Percentiles rank a stretch among this genome's conserved stretches.
Conservation (phyloP, 2,888 invertebrate species). For the Lobophora halterata region DNA sequence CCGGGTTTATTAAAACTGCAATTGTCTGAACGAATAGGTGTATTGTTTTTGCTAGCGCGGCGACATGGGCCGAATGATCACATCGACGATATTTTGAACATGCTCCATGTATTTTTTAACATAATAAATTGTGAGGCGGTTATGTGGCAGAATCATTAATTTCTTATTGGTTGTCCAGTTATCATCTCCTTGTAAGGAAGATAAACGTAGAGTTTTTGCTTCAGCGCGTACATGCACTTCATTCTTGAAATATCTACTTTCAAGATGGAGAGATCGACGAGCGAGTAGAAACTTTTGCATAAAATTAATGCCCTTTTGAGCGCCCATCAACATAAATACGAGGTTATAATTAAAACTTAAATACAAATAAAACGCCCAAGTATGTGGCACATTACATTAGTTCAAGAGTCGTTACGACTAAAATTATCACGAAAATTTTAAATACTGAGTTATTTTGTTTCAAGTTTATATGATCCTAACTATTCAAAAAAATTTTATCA, state of each 20-base stretch:
- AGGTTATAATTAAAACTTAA: too few species aligned
- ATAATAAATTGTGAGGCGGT: conserved; percentile 35
- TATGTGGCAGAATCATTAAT: conserved; percentile 22
- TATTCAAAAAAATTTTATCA: too few species aligned
- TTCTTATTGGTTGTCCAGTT: conserved; percentile 24
- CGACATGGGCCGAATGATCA: conserved; percentile 24
- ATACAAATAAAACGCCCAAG: too few species aligned
- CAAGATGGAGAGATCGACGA: conserved; percentile 25
- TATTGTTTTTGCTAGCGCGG: conserved; percentile 14
- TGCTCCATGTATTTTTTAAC: conserved; percentile 36
- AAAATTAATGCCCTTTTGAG: conserved; percentile 20
- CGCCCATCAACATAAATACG: conserved; percentile 4
- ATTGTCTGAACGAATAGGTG: conserved; percentile 10
- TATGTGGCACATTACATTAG: too few species aligned
- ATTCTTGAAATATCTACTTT: conserved; percentile 22
- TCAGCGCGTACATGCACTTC: conserved; percentile 6
- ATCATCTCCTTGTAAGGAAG: conserved; percentile 8
- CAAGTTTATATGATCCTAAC: too few species aligned
- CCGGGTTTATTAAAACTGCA: conserved; percentile 25
- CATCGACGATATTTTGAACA: conserved; percentile 44
- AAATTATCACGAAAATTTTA: too few species aligned
- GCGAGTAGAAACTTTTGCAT: conserved; percentile 21
- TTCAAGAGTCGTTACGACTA: too few species aligned
- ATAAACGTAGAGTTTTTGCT: conserved; percentile 15
- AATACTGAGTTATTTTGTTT: too few species aligned